phyloP scores from a whole-genome alignment of 92 coral and sea anemone genomes.

The Epizoanthus ramosus region DNA sequence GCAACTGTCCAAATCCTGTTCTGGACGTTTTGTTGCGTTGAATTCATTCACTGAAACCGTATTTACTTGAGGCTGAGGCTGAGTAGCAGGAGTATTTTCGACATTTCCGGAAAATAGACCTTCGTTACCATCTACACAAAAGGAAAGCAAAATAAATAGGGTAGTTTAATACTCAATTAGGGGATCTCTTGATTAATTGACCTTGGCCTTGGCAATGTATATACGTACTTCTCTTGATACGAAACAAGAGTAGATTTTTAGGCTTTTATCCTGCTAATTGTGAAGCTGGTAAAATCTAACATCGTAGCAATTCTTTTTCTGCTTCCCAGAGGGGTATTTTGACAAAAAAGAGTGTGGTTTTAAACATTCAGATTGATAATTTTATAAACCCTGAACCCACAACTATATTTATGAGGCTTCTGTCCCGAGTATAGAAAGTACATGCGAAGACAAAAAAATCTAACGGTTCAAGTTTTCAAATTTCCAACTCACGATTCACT shows the following conservation, averaged over 20 bases:
- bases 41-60: slow-evolving; percentile 7
- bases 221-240: not conserved
- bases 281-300: too few species aligned
- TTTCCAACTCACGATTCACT: not conserved
- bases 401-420: too few species aligned
- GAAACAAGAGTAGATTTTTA: too few species aligned
- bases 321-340: too few species aligned
- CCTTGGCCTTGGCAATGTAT: slow-evolving; percentile 11
- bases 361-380: not conserved
- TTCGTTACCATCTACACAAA: slow-evolving; percentile 5
- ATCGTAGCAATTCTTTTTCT: too few species aligned
- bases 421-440: too few species aligned
- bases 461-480: slow-evolving; percentile 10
- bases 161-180: not conserved
- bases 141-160: not conserved
- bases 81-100: not conserved
- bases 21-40: slow-evolving; percentile 3
- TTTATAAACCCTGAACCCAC: too few species aligned
- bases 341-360: too few species aligned
- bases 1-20: slow-evolving; percentile 22
- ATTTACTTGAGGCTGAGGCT: not conserved
- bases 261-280: too few species aligned
- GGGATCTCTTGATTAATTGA: not conserved
- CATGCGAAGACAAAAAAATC: not conserved
- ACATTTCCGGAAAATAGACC: slow-evolving; percentile 32